phyloP scores from a whole-genome alignment of 2,888 invertebrate genomes.

The Luffia ferchaultella region DNA sequence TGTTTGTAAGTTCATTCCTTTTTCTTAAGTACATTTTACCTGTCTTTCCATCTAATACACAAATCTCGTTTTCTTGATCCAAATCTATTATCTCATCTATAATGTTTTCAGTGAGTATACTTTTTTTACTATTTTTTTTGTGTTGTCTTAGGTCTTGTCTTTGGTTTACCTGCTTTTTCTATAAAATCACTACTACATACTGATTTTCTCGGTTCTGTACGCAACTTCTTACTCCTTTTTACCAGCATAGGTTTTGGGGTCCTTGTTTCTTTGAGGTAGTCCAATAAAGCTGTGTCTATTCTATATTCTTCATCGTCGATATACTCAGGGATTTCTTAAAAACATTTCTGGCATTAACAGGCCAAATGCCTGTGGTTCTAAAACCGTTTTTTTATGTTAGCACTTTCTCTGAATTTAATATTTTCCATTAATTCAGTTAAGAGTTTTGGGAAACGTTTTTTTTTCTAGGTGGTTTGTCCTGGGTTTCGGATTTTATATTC shows the following conservation, averaged over 20 bases:
- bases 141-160: too few species aligned
- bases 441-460: constrained; percentile 16
- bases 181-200: too few species aligned
- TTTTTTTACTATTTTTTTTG: too few species aligned
- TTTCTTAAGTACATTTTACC: too few species aligned
- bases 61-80: too few species aligned
- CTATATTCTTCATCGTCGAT: neutral
- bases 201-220: constrained; percentile 1
- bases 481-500: constrained; percentile 16
- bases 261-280: neutral
- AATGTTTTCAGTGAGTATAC: too few species aligned
- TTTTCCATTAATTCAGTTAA: constrained; percentile 11
- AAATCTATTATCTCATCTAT: too few species aligned
- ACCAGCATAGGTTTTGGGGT: neutral
- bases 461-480: constrained; percentile 13
- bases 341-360: neutral
- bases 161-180: too few species aligned
- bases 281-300: neutral
- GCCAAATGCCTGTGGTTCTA: constrained; percentile 13
- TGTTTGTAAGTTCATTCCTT: too few species aligned
- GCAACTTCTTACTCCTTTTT: neutral
- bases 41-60: too few species aligned
- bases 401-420: neutral
- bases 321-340: neutral
- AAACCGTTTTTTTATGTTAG: constrained; percentile 14